Conservation (phyloP, 2,888 invertebrate species). For the Cephus runcator region DNA sequence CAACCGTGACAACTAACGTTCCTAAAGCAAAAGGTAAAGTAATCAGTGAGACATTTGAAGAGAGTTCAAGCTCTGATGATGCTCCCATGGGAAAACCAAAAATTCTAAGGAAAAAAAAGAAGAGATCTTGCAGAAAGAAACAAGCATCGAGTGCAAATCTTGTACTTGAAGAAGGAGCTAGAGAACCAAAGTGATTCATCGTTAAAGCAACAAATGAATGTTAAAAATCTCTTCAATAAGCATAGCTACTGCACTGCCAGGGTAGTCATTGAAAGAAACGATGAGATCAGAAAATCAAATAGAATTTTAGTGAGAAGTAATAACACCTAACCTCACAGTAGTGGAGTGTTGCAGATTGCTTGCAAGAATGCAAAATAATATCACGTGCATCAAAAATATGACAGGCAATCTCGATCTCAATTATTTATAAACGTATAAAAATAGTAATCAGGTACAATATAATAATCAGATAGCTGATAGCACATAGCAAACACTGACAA, state of each 20-base stretch:
- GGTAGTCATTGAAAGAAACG: not conserved
- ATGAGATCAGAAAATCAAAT: not conserved
- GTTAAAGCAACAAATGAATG: not conserved
- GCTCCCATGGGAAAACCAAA: slow-evolving; percentile 23
- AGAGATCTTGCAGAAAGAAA: slow-evolving; percentile 35
- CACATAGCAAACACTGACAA: not conserved
- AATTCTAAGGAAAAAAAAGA: slow-evolving; percentile 35
- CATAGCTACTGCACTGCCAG: not conserved
- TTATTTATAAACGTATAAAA: not conserved
- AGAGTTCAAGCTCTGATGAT: slow-evolving; percentile 53
- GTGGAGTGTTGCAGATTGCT: not conserved
- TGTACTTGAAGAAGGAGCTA: slow-evolving; percentile 5
- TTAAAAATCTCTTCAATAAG: not conserved
- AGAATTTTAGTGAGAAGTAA: not conserved
- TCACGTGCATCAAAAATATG: not conserved
- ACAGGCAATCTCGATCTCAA: not conserved
- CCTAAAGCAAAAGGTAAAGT: slow-evolving; percentile 36
- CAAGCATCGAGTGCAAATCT: slow-evolving; percentile 42
- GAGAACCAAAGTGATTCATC: not conserved
- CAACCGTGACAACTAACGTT: slow-evolving; percentile 65
- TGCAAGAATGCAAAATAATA: not conserved
- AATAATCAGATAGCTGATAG: not conserved
- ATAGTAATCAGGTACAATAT: not conserved
- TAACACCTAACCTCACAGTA: not conserved
- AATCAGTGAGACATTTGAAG: slow-evolving; percentile 34